phyloP scores from a whole-genome alignment of 2,888 invertebrate genomes.

The Heliconius cydno region DNA sequence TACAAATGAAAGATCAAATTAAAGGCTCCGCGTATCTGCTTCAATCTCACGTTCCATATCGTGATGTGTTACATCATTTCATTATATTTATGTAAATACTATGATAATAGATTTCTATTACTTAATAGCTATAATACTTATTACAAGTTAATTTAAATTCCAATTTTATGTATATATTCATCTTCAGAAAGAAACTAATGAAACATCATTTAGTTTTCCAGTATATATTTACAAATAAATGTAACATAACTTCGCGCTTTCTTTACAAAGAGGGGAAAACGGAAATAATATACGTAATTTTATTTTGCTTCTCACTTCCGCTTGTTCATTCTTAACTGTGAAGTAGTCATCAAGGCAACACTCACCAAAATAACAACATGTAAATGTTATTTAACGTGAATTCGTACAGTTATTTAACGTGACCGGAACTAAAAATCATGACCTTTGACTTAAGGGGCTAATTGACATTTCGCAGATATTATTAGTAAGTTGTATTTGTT shows the following conservation, averaged over 20 bases:
- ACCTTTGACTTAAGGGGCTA: conserved; percentile 16
- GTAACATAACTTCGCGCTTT: no score
- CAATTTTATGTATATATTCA: background rate
- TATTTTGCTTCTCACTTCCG: conserved; percentile 4
- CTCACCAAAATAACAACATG: conserved; percentile 4
- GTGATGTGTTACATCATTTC: conserved; percentile 5
- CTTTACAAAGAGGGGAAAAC: no score
- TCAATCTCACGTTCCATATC: conserved; percentile 14
- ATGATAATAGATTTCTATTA: background rate
- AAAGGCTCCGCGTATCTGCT: conserved; percentile 7
- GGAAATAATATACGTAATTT: no score
- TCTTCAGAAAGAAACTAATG: background rate
- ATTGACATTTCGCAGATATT: conserved; percentile 1
- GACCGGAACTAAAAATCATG: conserved; percentile 3
- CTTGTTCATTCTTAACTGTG: background rate
- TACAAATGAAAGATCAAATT: conserved; percentile 21
- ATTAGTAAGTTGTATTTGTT: background rate
- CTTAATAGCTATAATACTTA: background rate
- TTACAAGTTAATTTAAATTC: background rate
- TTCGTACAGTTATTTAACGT: background rate
- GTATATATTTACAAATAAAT: no score
- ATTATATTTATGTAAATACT: background rate
- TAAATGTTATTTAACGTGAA: conserved; percentile 3
- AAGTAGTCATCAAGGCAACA: conserved; percentile 19
- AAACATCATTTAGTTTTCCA: no score